phyloP scores from a whole-genome alignment of 2,797 vertebrate genomes.

The Cryptoprocta ferox region DNA sequence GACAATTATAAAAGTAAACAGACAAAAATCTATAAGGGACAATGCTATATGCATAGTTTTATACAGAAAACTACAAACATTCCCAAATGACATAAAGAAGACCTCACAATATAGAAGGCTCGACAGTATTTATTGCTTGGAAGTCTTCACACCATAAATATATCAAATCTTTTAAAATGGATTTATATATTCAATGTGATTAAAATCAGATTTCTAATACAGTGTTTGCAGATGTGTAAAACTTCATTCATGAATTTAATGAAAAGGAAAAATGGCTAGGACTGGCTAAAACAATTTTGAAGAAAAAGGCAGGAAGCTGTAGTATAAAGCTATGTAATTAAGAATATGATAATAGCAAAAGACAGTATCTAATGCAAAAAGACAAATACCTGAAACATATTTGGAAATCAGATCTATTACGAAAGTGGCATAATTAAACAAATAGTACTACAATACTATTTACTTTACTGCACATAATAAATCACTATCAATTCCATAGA shows the following conservation, averaged over 20 bases:
- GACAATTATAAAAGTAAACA: not conserved
- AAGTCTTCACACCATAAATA: not conserved
- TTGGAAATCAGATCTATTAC: not conserved
- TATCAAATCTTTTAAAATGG: not conserved
- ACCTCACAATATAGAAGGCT: not conserved
- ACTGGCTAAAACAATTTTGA: not conserved
- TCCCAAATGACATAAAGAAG: not conserved
- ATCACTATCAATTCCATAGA: not conserved
- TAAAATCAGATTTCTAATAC: not conserved
- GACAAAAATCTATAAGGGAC: not conserved
- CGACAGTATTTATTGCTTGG: not conserved
- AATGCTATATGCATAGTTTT: not conserved
- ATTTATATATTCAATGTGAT: not conserved
- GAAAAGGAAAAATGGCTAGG: not conserved
- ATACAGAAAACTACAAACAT: not conserved
- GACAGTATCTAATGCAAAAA: not conserved
- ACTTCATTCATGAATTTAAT: not conserved
- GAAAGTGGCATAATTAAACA: not conserved
- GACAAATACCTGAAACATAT: not conserved
- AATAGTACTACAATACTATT: not conserved
- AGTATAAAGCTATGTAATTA: not conserved
- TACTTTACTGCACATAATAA: not conserved
- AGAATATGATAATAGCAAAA: not conserved
- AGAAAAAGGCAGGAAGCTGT: not conserved
- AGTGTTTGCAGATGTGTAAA: not conserved